Base-by-base conservation (phyloP, 2,888 invertebrate species). In the Plebejus argus region DNA sequence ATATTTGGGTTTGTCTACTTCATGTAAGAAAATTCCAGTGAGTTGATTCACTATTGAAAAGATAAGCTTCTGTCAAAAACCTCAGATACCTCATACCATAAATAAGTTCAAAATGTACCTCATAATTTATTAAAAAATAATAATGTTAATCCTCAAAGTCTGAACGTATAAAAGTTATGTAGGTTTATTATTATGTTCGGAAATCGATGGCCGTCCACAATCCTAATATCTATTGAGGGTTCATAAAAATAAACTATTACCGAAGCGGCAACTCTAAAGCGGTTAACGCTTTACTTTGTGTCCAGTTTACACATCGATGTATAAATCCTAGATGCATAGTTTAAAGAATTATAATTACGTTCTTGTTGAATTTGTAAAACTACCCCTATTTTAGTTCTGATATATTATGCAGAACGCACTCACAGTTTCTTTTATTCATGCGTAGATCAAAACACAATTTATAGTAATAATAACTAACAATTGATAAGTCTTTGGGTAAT, bases 161-260 rank as follows among this genome's bases (percentile, higher is more conserved):
- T 4, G 39, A 71, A 70, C 70, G 35, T 12, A 12, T 66, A 4
- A 23, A 66, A 66, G 18, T 18, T 66, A 61, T 61, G 61, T 61
- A 61, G 10, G 66, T 66, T 74, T 74, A 74, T 53, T 28, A 72
- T 35, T 28, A 49, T 28, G n/a, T 72, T 49, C 1, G 72, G 1
- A 15, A 49, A 74, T 72, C 20, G 49, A 53, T 23, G 74, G 45
- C 49, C 18, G 28, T 49, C 23, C 28, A 74, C 49, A 53, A 53
- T 53, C 28, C 23, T 74, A 74, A 74, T 74, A 74, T 74, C 74
- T 49, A 74, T 53, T 74, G 28, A 72, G 72, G 28, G 45, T 53
- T 53, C 12, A 74, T 74, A 74, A 74, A 74, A 74, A 74, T 53
- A 74, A 53, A 28, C 74, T 74, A 74, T 74, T 53, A 74, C 10